These are phyloP conservation scores for Heliconius melpomene DNA, from an alignment of 1,140 invertebrate genomes.

Conservation along the genomic window DNA sequence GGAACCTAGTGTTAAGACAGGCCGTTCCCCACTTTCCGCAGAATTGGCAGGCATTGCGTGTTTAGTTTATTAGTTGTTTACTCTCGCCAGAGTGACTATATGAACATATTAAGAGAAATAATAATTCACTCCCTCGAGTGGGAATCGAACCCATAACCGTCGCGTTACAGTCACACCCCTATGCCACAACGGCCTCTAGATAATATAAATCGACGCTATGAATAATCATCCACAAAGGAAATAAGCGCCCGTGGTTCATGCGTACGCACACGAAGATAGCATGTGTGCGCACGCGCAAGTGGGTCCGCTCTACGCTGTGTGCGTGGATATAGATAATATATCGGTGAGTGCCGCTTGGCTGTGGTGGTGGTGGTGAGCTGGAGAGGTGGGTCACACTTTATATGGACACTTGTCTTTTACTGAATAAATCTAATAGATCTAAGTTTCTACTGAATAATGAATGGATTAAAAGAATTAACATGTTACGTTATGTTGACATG, in stretches of 20 bases:
- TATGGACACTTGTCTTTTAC: conserved; percentile 71
- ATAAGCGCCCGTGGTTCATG: conserved; percentile 39
- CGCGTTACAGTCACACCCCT: too few relatives aligned
- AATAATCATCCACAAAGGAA: conserved; percentile 49
- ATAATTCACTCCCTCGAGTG: too few relatives aligned
- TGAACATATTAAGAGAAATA: too few relatives aligned
- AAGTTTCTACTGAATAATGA: conserved; percentile 71
- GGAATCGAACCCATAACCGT: too few relatives aligned
- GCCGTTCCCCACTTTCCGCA: too few relatives aligned
- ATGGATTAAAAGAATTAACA: neutral
- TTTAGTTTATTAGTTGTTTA: too few relatives aligned
- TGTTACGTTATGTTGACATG: conserved; percentile 44
- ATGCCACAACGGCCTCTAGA: neutral
- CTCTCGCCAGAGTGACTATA: too few relatives aligned
- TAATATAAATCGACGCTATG: conserved; percentile 40
- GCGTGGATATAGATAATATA: conserved; percentile 73
- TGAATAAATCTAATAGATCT: conserved; percentile 67
- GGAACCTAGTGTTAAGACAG: too few relatives aligned
- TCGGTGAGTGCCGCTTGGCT: conserved; percentile 55
- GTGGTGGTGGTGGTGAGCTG: conserved; percentile 32
- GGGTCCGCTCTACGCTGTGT: conserved; percentile 44
- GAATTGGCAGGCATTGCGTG: too few relatives aligned
- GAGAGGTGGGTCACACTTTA: conserved; percentile 67
- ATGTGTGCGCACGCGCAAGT: conserved; percentile 32
- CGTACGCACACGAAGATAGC: conserved; percentile 36